These are phyloP conservation scores for Tinea semifulvella DNA, from an alignment of 2,888 invertebrate species.

Conservation along the genomic window DNA sequence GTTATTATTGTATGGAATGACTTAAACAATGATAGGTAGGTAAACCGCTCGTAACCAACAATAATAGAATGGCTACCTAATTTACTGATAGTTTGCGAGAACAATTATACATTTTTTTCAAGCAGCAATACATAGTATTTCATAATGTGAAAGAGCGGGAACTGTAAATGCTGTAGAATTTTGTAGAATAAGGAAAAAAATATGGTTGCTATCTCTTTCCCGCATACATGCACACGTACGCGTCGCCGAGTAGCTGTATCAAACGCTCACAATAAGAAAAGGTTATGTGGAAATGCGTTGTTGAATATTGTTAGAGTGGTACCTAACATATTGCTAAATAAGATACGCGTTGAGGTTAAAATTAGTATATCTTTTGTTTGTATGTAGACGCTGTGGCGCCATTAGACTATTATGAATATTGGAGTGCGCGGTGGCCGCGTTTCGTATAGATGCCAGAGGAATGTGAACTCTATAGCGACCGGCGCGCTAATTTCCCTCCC, in stretches of 20 bases:
- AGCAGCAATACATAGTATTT: too few species aligned
- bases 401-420: slow-evolving; percentile 22
- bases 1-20: background rate
- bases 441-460: slow-evolving; percentile 46
- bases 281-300: slow-evolving; percentile 9
- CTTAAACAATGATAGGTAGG: background rate
- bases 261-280: background rate
- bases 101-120: too few species aligned
- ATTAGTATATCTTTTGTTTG: slow-evolving; percentile 10
- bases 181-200: background rate
- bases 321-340: slow-evolving; percentile 3
- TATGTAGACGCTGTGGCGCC: slow-evolving; percentile 14
- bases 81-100: too few species aligned
- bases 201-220: too few species aligned
- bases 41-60: too few species aligned
- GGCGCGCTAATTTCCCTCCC: slow-evolving; percentile 40
- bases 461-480: slow-evolving; percentile 44
- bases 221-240: slow-evolving; percentile 2
- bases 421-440: slow-evolving; percentile 53
- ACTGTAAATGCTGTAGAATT: background rate
- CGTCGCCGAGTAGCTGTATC: background rate
- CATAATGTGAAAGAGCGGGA: slow-evolving; percentile 3
- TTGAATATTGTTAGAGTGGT: background rate
- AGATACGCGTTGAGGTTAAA: background rate
- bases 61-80: too few species aligned